A percentile compares a stretch with the other conserved stretches of the same genome.
phyloP scores from a whole-genome alignment of 2,797 vertebrate genomes.

The Xiphorhynchus erythropygius region DNA sequence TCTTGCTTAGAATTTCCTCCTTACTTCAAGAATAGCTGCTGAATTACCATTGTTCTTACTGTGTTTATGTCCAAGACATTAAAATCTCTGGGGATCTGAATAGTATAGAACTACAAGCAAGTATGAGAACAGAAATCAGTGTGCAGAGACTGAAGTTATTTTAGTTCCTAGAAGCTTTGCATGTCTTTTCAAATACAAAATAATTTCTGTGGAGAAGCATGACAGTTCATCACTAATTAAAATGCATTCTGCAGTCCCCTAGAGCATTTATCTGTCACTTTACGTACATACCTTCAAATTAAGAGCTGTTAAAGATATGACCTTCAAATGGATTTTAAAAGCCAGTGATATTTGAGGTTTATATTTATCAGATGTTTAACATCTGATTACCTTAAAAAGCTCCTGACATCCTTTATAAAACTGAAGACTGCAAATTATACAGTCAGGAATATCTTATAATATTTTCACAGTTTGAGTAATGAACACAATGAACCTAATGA shows the following conservation, averaged over 20 bases:
- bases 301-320: background rate
- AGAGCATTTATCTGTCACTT: slow-evolving; percentile 6
- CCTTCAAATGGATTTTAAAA: slow-evolving; percentile 10
- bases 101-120: background rate
- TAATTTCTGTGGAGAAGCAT: background rate
- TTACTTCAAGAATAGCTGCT: background rate
- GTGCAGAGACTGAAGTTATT: background rate
- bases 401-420: background rate
- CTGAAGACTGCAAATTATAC: background rate
- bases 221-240: slow-evolving; percentile 46
- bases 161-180: background rate
- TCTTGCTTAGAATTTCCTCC: background rate
- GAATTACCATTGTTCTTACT: background rate
- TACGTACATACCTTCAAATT: background rate
- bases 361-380: background rate
- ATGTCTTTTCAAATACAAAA: slow-evolving; percentile 2
- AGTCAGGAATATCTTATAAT: background rate
- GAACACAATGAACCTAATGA: background rate
- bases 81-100: background rate
- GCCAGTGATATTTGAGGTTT: background rate
- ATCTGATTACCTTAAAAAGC: background rate
- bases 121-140: background rate
- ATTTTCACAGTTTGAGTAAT: background rate
- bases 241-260: background rate
- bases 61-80: background rate